phyloP scores from a whole-genome alignment of 2,888 invertebrate species.

The Lottia scabra region DNA sequence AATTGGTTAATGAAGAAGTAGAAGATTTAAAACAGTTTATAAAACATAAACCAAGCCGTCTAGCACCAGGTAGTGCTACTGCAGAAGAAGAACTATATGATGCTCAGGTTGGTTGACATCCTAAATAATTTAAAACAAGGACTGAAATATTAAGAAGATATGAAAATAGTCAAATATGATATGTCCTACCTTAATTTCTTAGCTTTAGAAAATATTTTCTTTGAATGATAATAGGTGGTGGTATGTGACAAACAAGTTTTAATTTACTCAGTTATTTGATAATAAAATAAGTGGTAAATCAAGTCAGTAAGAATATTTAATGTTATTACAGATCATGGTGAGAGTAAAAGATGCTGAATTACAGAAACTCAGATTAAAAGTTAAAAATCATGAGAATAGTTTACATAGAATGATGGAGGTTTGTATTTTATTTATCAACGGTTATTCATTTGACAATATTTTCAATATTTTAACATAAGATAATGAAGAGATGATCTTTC shows the following conservation, averaged over 20 bases:
- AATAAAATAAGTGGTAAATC: not conserved
- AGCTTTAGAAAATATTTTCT: too few species aligned
- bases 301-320: not conserved
- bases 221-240: too few species aligned
- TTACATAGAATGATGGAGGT: conserved; percentile 58
- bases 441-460: too few species aligned
- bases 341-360: conserved; percentile 61
- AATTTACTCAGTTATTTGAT: too few species aligned
- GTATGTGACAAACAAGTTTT: too few species aligned
- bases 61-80: conserved; percentile 49
- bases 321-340: conserved; percentile 49
- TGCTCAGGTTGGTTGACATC: conserved; percentile 51
- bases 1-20: conserved; percentile 81
- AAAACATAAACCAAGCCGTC: conserved; percentile 43
- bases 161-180: too few species aligned
- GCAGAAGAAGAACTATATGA: conserved; percentile 62
- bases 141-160: too few species aligned
- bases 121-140: too few species aligned
- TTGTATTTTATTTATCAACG: conserved; percentile 8
- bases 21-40: conserved; percentile 59
- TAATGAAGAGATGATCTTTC: too few species aligned
- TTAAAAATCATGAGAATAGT: conserved; percentile 56
- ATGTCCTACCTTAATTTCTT: too few species aligned
- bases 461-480: too few species aligned
- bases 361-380: conserved; percentile 56